phyloP scores from a whole-genome alignment of 2,888 invertebrate genomes.

The Rotaria macrura region DNA sequence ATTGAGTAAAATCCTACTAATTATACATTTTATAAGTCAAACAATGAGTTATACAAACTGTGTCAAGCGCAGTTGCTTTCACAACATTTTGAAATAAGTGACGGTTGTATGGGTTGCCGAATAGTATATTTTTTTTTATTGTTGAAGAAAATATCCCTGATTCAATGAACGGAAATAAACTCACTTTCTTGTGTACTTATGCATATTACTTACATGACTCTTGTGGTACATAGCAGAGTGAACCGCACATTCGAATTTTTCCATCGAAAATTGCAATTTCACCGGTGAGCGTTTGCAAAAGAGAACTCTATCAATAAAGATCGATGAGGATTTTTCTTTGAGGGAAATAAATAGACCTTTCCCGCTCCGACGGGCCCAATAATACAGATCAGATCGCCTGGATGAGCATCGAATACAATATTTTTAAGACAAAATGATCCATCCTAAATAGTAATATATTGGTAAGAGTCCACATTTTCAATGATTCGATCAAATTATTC shows the following conservation, averaged over 20 bases:
- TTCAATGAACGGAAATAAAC: background rate
- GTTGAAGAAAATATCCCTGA: constrained; percentile 5
- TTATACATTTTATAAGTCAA: background rate
- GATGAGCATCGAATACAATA: background rate
- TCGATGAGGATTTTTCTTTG: background rate
- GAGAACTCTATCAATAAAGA: constrained; percentile 21
- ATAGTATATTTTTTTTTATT: background rate
- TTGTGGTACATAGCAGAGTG: background rate
- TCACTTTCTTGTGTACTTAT: background rate
- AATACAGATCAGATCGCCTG: background rate
- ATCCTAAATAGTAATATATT: background rate
- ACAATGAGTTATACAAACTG: background rate
- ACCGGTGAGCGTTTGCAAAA: background rate
- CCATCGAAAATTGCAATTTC: background rate
- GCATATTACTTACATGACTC: background rate
- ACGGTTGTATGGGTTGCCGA: background rate
- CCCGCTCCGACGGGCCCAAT: background rate
- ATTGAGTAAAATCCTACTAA: background rate
- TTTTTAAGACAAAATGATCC: background rate
- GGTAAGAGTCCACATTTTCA: no score
- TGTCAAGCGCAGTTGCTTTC: background rate
- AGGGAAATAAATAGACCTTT: constrained; percentile 36
- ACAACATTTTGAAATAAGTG: background rate
- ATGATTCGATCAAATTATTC: no score
- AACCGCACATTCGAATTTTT: background rate